phyloP scores from a whole-genome alignment of 2,888 invertebrate genomes.

The Aricia artaxerxes region DNA sequence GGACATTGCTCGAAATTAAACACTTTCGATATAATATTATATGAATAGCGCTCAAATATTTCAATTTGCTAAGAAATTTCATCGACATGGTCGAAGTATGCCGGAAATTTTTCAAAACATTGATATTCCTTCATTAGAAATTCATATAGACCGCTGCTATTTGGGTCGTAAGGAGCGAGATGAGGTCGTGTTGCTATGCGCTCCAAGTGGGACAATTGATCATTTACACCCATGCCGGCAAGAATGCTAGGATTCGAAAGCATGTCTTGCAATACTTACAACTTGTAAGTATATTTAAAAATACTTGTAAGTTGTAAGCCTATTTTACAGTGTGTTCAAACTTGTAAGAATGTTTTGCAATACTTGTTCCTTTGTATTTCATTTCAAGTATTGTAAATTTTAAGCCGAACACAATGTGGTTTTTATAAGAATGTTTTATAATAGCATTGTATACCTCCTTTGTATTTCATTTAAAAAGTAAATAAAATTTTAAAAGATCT shows the following conservation, averaged over 20 bases:
- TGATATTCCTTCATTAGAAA: slow-evolving; percentile 30
- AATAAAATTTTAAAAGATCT: too few relatives aligned
- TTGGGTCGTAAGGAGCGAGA: slow-evolving; percentile 29
- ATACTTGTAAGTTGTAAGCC: background rate
- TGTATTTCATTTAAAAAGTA: too few relatives aligned
- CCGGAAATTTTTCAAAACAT: background rate
- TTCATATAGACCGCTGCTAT: slow-evolving; percentile 23
- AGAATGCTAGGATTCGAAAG: background rate
- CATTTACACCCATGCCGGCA: slow-evolving; percentile 6
- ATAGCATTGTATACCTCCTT: too few relatives aligned
- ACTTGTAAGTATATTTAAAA: background rate
- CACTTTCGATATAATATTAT: background rate
- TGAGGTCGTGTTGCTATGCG: slow-evolving; percentile 17
- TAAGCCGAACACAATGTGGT: too few relatives aligned
- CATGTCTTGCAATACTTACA: background rate
- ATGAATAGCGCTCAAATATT: background rate
- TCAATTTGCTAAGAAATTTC: background rate
- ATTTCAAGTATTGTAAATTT: too few relatives aligned
- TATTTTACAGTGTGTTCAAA: background rate
- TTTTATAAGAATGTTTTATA: too few relatives aligned
- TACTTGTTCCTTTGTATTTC: too few relatives aligned
- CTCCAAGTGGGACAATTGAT: slow-evolving; percentile 26
- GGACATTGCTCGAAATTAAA: too few relatives aligned
- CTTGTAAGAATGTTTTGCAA: too few relatives aligned
- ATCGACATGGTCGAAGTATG: background rate